phyloP scores from a whole-genome alignment of 2,888 invertebrate genomes.

The Drosophila nigritarsus region DNA sequence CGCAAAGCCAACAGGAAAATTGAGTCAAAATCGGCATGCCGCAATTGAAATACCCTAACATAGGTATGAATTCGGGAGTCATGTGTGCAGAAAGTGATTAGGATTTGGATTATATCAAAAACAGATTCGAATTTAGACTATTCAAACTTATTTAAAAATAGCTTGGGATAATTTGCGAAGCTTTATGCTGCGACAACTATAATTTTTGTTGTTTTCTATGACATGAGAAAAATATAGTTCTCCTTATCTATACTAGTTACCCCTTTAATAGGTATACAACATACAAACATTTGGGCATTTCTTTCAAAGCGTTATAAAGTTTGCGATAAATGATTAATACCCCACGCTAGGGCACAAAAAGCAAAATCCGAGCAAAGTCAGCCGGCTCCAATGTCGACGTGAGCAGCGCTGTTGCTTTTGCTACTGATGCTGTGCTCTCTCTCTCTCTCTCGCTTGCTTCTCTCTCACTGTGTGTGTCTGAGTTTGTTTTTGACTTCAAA shows the following conservation, averaged over 20 bases:
- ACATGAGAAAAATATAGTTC: background rate
- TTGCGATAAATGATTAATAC: background rate
- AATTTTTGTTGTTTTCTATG: background rate
- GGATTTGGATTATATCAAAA: background rate
- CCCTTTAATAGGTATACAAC: too few species aligned
- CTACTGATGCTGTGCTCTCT: conserved; percentile 48
- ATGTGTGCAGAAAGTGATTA: background rate
- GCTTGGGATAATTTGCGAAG: background rate
- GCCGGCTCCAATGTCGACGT: conserved; percentile 59
- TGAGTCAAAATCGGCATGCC: conserved; percentile 3
- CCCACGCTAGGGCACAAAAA: conserved; percentile 43
- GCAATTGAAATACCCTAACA: conserved; percentile 38
- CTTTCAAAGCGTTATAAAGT: background rate
- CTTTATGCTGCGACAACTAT: background rate
- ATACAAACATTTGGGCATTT: background rate
- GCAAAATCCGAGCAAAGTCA: conserved; percentile 53
- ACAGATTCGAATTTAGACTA: background rate
- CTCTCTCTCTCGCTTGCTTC: conserved; percentile 11
- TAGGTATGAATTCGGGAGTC: background rate
- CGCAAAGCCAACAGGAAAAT: conserved; percentile 50
- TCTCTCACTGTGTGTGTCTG: conserved; percentile 20
- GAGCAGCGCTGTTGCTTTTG: conserved; percentile 36
- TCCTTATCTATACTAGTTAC: background rate
- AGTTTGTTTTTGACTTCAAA: conserved; percentile 41
- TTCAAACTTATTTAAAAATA: background rate